Conservation (phyloP, 2,888 invertebrate species). For the Copidosoma aretas region DNA sequence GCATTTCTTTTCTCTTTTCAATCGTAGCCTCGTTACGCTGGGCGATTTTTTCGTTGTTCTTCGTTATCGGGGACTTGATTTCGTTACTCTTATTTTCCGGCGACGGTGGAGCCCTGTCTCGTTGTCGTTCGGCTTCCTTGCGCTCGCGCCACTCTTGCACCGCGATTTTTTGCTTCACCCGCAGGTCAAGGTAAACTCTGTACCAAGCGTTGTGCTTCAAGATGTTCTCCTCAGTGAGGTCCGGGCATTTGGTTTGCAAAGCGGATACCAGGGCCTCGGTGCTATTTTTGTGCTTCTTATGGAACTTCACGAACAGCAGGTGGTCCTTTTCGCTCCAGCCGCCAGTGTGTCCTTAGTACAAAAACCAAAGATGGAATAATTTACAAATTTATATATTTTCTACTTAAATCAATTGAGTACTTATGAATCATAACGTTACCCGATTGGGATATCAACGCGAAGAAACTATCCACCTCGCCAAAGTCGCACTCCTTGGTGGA, state of each 20-base stretch:
- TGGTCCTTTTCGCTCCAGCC: conserved; percentile 58
- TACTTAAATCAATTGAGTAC: conserved; percentile 1
- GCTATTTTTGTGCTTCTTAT: conserved; percentile 48
- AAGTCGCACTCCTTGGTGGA: conserved; percentile 38
- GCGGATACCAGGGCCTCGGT: conserved; percentile 49
- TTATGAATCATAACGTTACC: conserved; percentile 47
- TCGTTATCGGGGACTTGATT: not conserved
- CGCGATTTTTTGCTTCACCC: conserved; percentile 60
- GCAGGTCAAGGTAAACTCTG: conserved; percentile 61
- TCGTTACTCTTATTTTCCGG: too few species aligned
- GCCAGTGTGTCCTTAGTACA: conserved; percentile 52
- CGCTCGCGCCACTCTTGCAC: conserved; percentile 62
- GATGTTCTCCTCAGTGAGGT: conserved; percentile 58
- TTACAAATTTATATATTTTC: not conserved
- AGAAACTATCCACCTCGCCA: conserved; percentile 50
- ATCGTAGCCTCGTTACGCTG: conserved; percentile 20
- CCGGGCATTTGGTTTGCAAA: conserved; percentile 54
- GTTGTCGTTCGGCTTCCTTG: conserved; percentile 44
- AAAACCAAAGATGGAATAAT: not conserved
- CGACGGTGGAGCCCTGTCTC: conserved; percentile 3
- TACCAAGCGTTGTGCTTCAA: conserved; percentile 65
- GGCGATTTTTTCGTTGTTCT: not conserved
- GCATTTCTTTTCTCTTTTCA: conserved; percentile 46
- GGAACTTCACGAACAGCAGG: conserved; percentile 51
- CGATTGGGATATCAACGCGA: conserved; percentile 52